Percentiles rank a stretch among this genome's conserved stretches.
phyloP scores from a whole-genome alignment of 1,140 invertebrate species.

The Musca vetustissima region DNA sequence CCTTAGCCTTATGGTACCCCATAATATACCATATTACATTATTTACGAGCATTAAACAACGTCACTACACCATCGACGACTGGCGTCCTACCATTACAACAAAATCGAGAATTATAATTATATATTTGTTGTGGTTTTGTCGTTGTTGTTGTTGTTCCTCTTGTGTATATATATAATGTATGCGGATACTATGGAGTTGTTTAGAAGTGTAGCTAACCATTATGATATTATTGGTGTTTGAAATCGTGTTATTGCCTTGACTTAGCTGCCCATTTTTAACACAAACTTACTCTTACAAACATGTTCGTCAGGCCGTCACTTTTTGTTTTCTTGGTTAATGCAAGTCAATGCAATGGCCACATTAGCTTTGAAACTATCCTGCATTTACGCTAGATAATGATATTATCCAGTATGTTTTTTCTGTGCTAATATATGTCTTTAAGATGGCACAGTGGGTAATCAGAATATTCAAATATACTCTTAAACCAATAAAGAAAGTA shows the following conservation, averaged over 20 bases:
- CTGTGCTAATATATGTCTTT: not conserved
- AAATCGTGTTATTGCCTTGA: slow-evolving; percentile 17
- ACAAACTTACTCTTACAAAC: not conserved
- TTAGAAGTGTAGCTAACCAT: no score
- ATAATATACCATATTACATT: not conserved
- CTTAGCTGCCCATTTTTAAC: slow-evolving; percentile 21
- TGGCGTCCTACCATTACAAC: not conserved
- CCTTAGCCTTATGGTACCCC: not conserved
- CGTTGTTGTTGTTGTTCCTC: not conserved
- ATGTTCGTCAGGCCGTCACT: not conserved
- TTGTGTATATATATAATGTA: slow-evolving; percentile 3
- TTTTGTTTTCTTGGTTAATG: not conserved
- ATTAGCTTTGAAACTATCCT: not conserved
- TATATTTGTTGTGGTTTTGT: slow-evolving; percentile 2
- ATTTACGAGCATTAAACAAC: not conserved
- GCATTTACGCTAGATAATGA: no score
- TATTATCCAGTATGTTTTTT: no score
- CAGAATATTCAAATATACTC: no score
- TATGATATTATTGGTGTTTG: slow-evolving; percentile 5
- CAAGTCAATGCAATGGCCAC: not conserved
- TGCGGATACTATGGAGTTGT: not conserved
- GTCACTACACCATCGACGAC: not conserved
- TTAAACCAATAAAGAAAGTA: no score
- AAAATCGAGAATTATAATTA: slow-evolving; percentile 8
- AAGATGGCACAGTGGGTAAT: not conserved